Percentiles rank a stretch among this genome's conserved stretches.
phyloP scores from a whole-genome alignment of 2,888 invertebrate species.

The Himalopsyche tibetana region DNA sequence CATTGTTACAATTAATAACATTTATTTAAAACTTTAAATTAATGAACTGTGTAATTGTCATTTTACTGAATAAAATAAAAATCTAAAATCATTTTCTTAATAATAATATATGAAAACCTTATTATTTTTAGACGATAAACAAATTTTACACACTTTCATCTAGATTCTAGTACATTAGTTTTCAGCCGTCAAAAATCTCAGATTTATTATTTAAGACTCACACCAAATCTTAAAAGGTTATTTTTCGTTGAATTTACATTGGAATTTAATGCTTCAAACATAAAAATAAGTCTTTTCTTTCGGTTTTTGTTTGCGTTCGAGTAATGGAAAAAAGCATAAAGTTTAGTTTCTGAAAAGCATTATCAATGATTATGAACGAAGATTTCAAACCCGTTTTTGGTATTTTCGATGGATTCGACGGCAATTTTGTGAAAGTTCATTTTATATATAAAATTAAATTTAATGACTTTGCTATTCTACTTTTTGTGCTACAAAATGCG shows the following conservation, averaged over 20 bases:
- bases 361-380: too few species aligned
- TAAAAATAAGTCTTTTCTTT: not conserved
- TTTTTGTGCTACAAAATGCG: too few species aligned
- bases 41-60: not conserved
- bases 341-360: not conserved
- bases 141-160: not conserved
- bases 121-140: not conserved
- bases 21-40: not conserved
- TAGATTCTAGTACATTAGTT: not conserved
- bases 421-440: too few species aligned
- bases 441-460: too few species aligned
- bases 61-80: not conserved
- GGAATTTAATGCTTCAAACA: not conserved
- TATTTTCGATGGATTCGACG: too few species aligned
- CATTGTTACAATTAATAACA: not conserved
- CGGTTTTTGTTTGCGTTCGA: not conserved
- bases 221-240: not conserved
- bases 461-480: too few species aligned
- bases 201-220: not conserved
- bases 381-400: too few species aligned
- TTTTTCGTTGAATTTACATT: slow-evolving; percentile 21
- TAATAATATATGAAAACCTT: not conserved
- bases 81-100: not conserved
- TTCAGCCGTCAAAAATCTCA: not conserved
- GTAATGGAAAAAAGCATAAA: slow-evolving; percentile 4